A percentile compares a stretch with the other conserved stretches of the same genome.
phyloP scores from a whole-genome alignment of 2,113 vertebrate genomes.

The Kobus ellipsiprymnus region DNA sequence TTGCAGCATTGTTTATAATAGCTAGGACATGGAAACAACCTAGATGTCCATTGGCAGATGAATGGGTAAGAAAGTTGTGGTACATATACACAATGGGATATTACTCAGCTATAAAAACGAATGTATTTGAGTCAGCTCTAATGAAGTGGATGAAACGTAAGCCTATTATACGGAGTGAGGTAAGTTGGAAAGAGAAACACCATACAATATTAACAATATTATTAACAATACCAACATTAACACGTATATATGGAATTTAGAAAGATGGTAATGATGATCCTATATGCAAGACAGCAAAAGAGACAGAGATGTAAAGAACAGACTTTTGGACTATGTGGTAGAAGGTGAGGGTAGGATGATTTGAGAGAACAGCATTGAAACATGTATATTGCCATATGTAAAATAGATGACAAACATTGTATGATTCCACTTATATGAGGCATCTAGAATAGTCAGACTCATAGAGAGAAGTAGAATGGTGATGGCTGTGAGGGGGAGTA shows the following conservation, averaged over 20 bases:
- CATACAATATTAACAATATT: not conserved
- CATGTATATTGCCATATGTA: not conserved
- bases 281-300: not conserved
- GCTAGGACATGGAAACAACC: not conserved
- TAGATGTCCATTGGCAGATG: rapidly evolving
- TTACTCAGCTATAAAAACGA: not conserved
- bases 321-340: not conserved
- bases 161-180: not conserved
- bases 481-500: not conserved
- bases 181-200: not conserved
- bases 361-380: not conserved
- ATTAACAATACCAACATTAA: not conserved
- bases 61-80: not conserved
- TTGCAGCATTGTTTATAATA: not conserved
- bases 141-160: not conserved
- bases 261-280: not conserved
- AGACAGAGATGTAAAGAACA: not conserved
- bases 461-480: not conserved
- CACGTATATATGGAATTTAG: not conserved
- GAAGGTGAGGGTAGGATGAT: not conserved
- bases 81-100: not conserved
- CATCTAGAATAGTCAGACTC: not conserved
- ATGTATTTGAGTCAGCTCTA: not conserved
- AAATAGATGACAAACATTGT: not conserved
- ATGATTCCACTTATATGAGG: not conserved